Base-by-base conservation (phyloP, 2,888 invertebrate genomes). In the Tetrapedia diversipes region DNA sequence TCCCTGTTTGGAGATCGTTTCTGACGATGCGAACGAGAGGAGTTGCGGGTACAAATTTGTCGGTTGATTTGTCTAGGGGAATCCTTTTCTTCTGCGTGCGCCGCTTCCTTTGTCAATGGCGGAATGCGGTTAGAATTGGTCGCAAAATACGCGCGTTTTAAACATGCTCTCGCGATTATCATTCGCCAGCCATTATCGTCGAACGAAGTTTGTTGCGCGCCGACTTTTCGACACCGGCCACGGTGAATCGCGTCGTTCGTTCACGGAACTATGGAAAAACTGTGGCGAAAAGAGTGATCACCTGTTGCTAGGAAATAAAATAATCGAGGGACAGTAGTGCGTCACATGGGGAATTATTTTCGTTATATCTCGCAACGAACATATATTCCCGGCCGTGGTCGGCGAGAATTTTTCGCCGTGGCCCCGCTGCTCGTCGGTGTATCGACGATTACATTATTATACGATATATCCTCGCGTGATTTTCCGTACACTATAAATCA, bases 251-350 rank as follows among this genome's bases (percentile, higher is more conserved):
- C 10, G n/a, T n/a, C 59, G 69, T 67, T 78, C 54, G 63, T 67
- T 43, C 63, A 24, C 29, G 43, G 11, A 60, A 43, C 67, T 68
- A 65, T 64, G 53, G 59, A 71, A 77, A 75, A 82, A 82, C 84
- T 86, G 86, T 88, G 88, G 83, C 86, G n/a, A 87, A 88, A 86
- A 80, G 77, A 68, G 67, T 61, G 80, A 73, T 81, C 80, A 81
- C 78, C 80, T 81, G 80, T 81, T 81, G 80, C 80, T 79, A 77
- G 80, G 56, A 67, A 81, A 81, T 81, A 73, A 81, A 81, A 79
- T 81, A 79, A 81, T 81, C 71, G 59, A 29, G 57, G 45, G 79
- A 74, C 79, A 68, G 64, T n/a, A n/a, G n/a, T 60, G 66, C 66
- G 73, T 73, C 79, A 60, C 79, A 67, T 64, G 80, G 79, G 79